Conservation (phyloP, 1,140 invertebrate species). For the Philopotamus ludificatus region DNA sequence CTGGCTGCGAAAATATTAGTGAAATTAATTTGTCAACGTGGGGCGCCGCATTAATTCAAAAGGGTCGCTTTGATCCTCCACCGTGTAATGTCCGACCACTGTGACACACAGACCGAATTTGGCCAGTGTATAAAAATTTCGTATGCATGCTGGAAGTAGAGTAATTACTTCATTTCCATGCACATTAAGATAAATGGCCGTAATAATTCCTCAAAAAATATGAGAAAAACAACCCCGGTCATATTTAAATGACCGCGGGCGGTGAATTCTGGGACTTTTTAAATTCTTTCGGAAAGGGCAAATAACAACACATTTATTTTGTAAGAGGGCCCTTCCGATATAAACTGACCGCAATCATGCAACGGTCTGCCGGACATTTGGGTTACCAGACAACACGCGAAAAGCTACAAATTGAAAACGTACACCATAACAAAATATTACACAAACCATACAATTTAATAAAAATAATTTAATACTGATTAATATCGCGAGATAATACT, state of each 20-base stretch:
- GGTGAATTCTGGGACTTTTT: background rate
- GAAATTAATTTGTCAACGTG: too few relatives aligned
- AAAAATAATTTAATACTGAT: too few relatives aligned
- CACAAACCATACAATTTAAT: too few relatives aligned
- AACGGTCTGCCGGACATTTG: conserved; percentile 3
- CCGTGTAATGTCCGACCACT: too few relatives aligned
- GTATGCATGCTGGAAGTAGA: too few relatives aligned
- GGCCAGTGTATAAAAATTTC: too few relatives aligned
- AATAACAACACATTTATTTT: conserved; percentile 15
- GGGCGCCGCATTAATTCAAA: too few relatives aligned
- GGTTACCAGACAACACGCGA: background rate
- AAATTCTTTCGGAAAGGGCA: conserved; percentile 17
- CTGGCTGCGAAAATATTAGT: too few relatives aligned
- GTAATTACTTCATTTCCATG: background rate
- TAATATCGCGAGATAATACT: too few relatives aligned
- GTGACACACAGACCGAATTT: too few relatives aligned
- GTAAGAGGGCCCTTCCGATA: background rate
- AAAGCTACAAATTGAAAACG: conserved; percentile 11
- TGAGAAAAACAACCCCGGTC: background rate
- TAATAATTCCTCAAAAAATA: conserved; percentile 11
- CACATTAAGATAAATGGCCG: conserved; percentile 12
- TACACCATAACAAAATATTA: too few relatives aligned
- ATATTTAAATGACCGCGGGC: conserved; percentile 4
- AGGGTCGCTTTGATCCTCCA: too few relatives aligned
- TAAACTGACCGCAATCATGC: conserved; percentile 17